Percentiles rank a stretch among this genome's conserved stretches.
These are phyloP conservation scores for Ctenopoma kingsleyae DNA, from an alignment of 2,797 vertebrate species.

Conservation along the genomic window DNA sequence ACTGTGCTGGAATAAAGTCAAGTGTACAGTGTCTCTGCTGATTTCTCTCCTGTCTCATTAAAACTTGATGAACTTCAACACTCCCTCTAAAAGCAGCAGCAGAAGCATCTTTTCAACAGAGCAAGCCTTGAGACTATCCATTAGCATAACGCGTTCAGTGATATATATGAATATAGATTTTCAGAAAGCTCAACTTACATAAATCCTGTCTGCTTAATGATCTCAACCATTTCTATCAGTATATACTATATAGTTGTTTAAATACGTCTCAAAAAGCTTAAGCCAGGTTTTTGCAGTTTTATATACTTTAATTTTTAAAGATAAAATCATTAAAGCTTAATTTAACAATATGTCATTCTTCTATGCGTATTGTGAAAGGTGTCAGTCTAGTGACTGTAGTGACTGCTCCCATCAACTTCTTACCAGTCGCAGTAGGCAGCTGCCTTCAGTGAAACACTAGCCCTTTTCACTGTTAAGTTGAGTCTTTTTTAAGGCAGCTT, in stretches of 20 bases:
- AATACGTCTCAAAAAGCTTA: slow-evolving; percentile 5
- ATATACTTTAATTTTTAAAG: background rate
- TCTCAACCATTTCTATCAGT: slow-evolving; percentile 56
- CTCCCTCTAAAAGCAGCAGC: slow-evolving; percentile 73
- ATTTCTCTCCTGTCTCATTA: slow-evolving; percentile 75
- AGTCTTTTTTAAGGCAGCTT: too few species aligned
- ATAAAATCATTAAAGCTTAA: background rate
- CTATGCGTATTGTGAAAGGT: too few species aligned
- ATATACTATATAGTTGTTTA: slow-evolving; percentile 8
- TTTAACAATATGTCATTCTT: too few species aligned
- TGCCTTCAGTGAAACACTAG: too few species aligned
- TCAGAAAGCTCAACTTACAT: slow-evolving; percentile 22
- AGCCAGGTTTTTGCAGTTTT: background rate
- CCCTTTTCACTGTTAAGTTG: too few species aligned
- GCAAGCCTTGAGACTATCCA: slow-evolving; percentile 51
- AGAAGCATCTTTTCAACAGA: slow-evolving; percentile 61
- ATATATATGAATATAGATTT: slow-evolving; percentile 24
- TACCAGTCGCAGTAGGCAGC: too few species aligned
- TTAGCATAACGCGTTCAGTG: slow-evolving; percentile 71
- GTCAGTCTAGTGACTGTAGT: too few species aligned
- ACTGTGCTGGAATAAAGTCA: slow-evolving; percentile 47
- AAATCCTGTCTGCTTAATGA: slow-evolving; percentile 33
- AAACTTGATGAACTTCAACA: slow-evolving; percentile 77
- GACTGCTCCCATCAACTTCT: too few species aligned
- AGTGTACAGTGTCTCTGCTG: slow-evolving; percentile 58